Conservation (phyloP, 2,113 vertebrate species). For the Taxidea taxus region DNA sequence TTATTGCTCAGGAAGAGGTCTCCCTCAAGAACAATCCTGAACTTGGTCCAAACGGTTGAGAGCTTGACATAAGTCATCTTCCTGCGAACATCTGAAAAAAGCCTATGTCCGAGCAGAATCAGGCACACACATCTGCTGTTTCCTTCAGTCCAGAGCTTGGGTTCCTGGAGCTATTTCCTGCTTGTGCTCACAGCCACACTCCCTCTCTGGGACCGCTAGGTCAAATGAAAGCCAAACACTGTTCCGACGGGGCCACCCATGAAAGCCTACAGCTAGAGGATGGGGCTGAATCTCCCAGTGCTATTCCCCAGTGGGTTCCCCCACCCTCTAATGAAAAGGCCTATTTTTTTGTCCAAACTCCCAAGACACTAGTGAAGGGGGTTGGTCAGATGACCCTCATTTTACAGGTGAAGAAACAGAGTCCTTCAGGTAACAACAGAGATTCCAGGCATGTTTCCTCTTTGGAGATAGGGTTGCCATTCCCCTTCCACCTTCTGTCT, state of each 20-base stretch:
- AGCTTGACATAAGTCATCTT: constrained; percentile 73
- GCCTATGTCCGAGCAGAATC: constrained; percentile 52
- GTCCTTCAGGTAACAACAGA: neutral
- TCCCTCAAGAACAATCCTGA: constrained; percentile 47
- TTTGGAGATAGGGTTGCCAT: neutral
- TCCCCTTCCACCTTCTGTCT: neutral
- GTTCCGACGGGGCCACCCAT: rapidly evolving
- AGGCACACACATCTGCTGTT: constrained; percentile 69
- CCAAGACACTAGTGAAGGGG: neutral
- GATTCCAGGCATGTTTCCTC: neutral
- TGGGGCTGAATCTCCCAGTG: neutral
- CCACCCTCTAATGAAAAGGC: neutral
- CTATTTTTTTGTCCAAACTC: neutral
- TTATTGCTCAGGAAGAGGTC: neutral
- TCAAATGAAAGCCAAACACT: neutral
- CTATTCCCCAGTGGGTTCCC: neutral
- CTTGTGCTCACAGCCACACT: constrained; percentile 32
- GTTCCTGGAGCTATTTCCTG: constrained; percentile 48
- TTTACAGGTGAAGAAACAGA: neutral
- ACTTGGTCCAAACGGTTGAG: constrained; percentile 62
- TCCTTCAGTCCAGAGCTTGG: constrained; percentile 67
- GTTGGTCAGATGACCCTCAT: neutral
- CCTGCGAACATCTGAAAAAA: constrained; percentile 71
- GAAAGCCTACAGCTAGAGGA: neutral
- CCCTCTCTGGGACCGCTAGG: neutral